A percentile compares a stretch with the other conserved stretches of the same genome.
Conservation (phyloP, 1,140 invertebrate species). For the Caerostris darwini region DNA sequence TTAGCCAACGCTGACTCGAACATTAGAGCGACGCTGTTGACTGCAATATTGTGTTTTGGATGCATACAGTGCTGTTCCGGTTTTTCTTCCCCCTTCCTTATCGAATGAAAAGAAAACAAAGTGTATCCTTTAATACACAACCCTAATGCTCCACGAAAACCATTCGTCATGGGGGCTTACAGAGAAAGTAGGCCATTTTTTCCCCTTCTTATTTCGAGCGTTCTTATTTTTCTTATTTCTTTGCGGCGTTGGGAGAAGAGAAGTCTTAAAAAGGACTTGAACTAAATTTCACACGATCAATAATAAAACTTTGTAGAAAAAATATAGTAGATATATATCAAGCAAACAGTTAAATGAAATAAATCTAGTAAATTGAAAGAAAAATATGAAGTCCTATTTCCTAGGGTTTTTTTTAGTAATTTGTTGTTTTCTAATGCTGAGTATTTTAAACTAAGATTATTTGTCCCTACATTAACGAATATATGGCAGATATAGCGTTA, state of each 20-base stretch:
- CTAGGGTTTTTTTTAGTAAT: too few relatives aligned
- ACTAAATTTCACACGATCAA: background rate
- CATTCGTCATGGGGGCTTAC: background rate
- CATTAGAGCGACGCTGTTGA: too few relatives aligned
- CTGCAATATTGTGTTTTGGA: background rate
- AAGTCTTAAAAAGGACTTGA: conserved; percentile 15
- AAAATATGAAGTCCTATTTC: too few relatives aligned
- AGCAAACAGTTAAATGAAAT: too few relatives aligned
- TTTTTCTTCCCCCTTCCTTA: background rate
- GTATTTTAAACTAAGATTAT: too few relatives aligned
- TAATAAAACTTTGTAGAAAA: background rate
- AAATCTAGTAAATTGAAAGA: too few relatives aligned
- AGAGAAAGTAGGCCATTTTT: conserved; percentile 15
- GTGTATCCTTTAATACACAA: background rate
- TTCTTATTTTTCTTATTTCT: background rate
- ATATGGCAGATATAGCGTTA: too few relatives aligned
- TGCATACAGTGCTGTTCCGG: background rate
- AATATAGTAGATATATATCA: too few relatives aligned
- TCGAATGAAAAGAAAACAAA: background rate
- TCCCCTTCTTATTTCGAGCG: too few relatives aligned
- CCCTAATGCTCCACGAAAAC: background rate
- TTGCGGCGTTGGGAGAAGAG: background rate
- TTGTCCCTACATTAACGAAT: too few relatives aligned
- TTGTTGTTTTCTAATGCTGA: too few relatives aligned
- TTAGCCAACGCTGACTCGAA: too few relatives aligned